Conservation (phyloP, 2,888 invertebrate species). For the Malachius bipustulatus region DNA sequence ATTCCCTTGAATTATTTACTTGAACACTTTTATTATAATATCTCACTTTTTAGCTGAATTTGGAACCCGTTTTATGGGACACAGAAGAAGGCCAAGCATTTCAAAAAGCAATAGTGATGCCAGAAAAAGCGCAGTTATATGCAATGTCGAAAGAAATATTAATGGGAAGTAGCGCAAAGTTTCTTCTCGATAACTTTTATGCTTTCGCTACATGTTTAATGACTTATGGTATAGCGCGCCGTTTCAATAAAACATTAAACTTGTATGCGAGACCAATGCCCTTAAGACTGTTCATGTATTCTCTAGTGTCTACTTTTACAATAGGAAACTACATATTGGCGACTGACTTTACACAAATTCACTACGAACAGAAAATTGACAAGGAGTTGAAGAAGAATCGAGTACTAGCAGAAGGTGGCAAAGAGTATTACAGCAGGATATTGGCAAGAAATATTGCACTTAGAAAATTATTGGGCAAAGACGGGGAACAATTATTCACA, state of each 20-base stretch:
- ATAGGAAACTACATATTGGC: conserved; percentile 49
- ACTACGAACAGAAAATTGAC: conserved; percentile 53
- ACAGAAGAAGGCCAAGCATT: conserved; percentile 50
- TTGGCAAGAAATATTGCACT: conserved; percentile 63
- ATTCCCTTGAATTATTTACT: no score
- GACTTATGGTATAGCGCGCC: conserved; percentile 42
- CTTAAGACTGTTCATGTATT: conserved; percentile 42
- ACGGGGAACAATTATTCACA: conserved; percentile 51
- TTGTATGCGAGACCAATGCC: conserved; percentile 43
- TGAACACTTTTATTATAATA: no score
- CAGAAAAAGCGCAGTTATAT: conserved; percentile 68
- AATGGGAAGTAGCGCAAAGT: conserved; percentile 46
- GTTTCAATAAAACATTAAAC: conserved; percentile 43
- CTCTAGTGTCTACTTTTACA: conserved; percentile 44
- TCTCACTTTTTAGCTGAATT: conserved; percentile 43
- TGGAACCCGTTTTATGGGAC: conserved; percentile 52
- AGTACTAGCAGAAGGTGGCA: conserved; percentile 58
- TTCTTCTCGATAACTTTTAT: conserved; percentile 44
- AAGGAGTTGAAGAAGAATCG: conserved; percentile 47
- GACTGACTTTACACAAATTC: conserved; percentile 51
- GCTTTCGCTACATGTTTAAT: conserved; percentile 39
- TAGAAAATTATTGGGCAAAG: conserved; percentile 49
- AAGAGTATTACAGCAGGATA: conserved; percentile 63
- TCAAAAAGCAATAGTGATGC: conserved; percentile 55
- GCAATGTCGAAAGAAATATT: conserved; percentile 66